Evolutionary conservation across 1,140 invertebrate species (phyloP).

Genomic region (Sycophila sp.): DNA sequence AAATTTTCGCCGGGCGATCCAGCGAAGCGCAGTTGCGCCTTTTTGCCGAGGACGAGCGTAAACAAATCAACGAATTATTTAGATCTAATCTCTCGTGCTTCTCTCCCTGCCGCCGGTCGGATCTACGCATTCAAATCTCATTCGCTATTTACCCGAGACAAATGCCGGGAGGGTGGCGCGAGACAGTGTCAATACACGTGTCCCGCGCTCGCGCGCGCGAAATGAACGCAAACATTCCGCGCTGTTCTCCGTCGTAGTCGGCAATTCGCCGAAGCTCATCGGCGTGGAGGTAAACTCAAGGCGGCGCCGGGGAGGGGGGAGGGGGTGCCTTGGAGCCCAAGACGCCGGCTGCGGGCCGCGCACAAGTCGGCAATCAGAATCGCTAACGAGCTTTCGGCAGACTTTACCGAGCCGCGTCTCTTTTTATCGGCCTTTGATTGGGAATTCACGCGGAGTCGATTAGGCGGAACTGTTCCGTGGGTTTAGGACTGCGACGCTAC

Average conservation of each 20-base stretch:
- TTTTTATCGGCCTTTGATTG: slow-evolving; percentile 25
- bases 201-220: neutral
- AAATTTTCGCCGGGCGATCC: no score
- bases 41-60: no score
- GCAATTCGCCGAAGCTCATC: no score
- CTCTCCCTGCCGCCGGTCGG: no score
- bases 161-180: no score
- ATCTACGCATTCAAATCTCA: neutral
- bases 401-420: neutral
- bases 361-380: slow-evolving; percentile 32
- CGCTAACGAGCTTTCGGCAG: slow-evolving; percentile 29
- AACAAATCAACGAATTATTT: neutral
- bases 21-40: no score
- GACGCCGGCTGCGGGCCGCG: neutral
- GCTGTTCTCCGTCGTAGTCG: no score
- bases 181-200: slow-evolving; percentile 11
- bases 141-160: no score
- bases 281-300: no score
- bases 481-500: no score
- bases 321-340: no score
- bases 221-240: slow-evolving; percentile 26
- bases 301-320: no score
- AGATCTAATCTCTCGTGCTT: neutral
- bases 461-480: neutral
- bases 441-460: slow-evolving; percentile 18